Evolutionary conservation across 2,888 invertebrate genomes (phyloP).

Genomic region (Caenorhabditis becei): DNA sequence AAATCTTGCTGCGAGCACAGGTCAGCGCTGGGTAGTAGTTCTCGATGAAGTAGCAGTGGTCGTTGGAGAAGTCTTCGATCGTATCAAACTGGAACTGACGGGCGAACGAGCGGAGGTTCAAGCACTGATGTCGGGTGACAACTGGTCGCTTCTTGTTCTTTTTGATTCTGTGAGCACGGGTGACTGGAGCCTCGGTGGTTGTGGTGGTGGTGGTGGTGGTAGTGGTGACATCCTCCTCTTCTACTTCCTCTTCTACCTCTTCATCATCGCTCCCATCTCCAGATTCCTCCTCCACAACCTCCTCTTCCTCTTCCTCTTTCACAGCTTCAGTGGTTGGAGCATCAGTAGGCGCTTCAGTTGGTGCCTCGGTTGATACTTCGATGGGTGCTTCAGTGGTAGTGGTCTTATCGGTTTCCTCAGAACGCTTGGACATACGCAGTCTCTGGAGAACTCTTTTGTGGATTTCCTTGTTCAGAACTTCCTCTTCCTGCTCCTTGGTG

Average conservation of each 20-base stretch:
- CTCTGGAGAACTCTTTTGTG: conserved; percentile 48
- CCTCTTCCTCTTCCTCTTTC: conserved; percentile 27
- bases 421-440: conserved; percentile 38
- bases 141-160: conserved; percentile 42
- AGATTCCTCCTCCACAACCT: background rate
- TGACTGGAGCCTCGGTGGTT: conserved; percentile 44
- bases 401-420: background rate
- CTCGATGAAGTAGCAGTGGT: conserved; percentile 72
- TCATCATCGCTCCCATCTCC: conserved; percentile 33
- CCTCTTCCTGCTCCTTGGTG: conserved; percentile 50
- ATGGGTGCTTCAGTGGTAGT: conserved; percentile 6
- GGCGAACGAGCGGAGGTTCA: conserved; percentile 70
- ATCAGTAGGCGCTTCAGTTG: conserved; percentile 15
- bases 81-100: conserved; percentile 68
- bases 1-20: conserved; percentile 63
- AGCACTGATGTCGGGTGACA: conserved; percentile 67
- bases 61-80: conserved; percentile 64
- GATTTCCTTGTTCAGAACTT: conserved; percentile 50
- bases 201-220: conserved; percentile 38
- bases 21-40: conserved; percentile 73
- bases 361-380: background rate
- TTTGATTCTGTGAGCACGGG: conserved; percentile 30
- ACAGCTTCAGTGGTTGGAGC: conserved; percentile 3
- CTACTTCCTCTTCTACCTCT: conserved; percentile 30
- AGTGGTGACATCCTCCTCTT: conserved; percentile 28